Conservation (phyloP, 2,113 vertebrate species). For the Grallaria varia region DNA sequence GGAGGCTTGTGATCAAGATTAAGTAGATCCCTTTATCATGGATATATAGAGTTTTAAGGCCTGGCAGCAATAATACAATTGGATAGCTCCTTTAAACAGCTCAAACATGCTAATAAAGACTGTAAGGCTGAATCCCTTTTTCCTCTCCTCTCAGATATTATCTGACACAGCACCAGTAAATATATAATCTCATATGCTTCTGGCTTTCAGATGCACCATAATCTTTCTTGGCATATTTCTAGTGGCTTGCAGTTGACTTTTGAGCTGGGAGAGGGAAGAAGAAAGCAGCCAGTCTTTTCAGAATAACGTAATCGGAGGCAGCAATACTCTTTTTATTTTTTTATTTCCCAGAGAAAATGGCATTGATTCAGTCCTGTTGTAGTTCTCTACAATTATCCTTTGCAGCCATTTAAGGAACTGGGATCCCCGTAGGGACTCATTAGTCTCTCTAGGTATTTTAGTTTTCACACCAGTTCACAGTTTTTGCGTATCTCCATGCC, state of each 20-base stretch:
- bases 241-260: slow-evolving; percentile 36
- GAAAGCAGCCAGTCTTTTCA: slow-evolving; percentile 8
- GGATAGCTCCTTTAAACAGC: slow-evolving; percentile 51
- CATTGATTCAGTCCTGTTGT: slow-evolving; percentile 44
- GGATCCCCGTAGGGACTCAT: slow-evolving; percentile 57
- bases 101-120: slow-evolving; percentile 40
- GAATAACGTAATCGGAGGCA: slow-evolving; percentile 15
- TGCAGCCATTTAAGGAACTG: slow-evolving; percentile 62
- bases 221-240: slow-evolving; percentile 36
- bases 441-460: slow-evolving; percentile 56
- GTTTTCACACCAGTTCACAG: slow-evolving; percentile 68
- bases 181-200: slow-evolving; percentile 25
- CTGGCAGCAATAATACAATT: slow-evolving; percentile 37
- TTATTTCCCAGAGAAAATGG: neutral
- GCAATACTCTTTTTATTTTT: neutral
- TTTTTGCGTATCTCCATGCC: slow-evolving; percentile 48
- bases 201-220: slow-evolving; percentile 21
- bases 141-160: slow-evolving; percentile 2
- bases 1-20: slow-evolving; percentile 24
- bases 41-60: slow-evolving; percentile 51
- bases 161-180: slow-evolving; percentile 47
- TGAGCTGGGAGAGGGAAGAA: neutral
- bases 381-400: slow-evolving; percentile 70
- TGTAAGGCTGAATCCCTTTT: neutral
- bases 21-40: slow-evolving; percentile 57